Percentiles rank a stretch among this genome's conserved stretches.
Conservation (phyloP, 30 jellyfish, hydroid and myxozoan genomes). For the Pelagia noctiluca region DNA sequence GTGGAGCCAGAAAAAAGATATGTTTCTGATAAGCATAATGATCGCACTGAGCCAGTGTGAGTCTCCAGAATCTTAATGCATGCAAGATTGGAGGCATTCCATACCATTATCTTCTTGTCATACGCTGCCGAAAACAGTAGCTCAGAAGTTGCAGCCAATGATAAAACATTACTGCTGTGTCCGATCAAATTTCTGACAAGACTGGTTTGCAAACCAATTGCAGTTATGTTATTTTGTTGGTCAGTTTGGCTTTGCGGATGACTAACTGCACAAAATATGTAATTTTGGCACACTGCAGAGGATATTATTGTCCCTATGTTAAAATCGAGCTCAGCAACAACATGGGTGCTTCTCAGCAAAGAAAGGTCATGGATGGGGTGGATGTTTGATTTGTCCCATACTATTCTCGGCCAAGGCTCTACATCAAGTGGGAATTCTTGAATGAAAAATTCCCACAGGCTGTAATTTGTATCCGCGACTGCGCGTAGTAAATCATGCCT, state of each 20-base stretch:
- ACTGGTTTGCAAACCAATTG: constrained; percentile 36
- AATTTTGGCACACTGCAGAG: constrained; percentile 27
- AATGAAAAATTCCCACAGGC: constrained; percentile 66
- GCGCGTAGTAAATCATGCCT: constrained; percentile 59
- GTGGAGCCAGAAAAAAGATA: constrained; percentile 81
- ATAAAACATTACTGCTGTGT: constrained; percentile 73
- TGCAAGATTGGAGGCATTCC: constrained; percentile 77
- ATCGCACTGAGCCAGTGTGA: constrained; percentile 84
- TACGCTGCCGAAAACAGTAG: constrained; percentile 77
- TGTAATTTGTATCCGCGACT: constrained; percentile 77
- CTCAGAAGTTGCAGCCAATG: constrained; percentile 59
- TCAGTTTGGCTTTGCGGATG: constrained; percentile 16
- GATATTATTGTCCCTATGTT: constrained; percentile 50
- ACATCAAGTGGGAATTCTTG: constrained; percentile 3
- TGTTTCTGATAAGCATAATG: constrained; percentile 66
- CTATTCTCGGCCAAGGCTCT: constrained; percentile 68
- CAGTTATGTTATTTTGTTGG: constrained; percentile 54
- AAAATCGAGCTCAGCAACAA: constrained; percentile 46
- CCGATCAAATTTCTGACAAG: constrained; percentile 77
- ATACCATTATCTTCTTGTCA: constrained; percentile 82
- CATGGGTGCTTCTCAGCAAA: constrained; percentile 49
- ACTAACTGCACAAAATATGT: constrained; percentile 58
- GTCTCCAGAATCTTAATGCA: constrained; percentile 57
- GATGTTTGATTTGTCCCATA: constrained; percentile 58
- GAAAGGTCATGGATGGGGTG: constrained; percentile 85